Percentiles rank a stretch among this genome's conserved stretches.
phyloP scores from a whole-genome alignment of 1,140 invertebrate genomes.

The Nephila pilipes region DNA sequence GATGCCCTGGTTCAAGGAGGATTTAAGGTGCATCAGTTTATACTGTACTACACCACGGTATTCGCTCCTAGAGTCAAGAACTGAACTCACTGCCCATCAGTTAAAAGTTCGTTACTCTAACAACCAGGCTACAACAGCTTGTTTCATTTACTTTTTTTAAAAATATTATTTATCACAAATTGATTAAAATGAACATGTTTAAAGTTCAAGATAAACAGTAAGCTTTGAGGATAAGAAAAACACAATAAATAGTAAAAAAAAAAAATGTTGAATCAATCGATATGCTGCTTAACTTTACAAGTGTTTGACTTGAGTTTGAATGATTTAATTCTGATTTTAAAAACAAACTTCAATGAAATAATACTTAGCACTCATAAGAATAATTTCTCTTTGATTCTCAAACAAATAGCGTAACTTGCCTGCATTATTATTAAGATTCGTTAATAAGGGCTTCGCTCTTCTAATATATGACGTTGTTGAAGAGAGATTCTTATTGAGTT shows the following conservation, averaged over 20 bases:
- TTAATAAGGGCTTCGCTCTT: neutral
- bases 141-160: too few relatives aligned
- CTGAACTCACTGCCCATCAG: too few relatives aligned
- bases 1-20: too few relatives aligned
- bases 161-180: too few relatives aligned
- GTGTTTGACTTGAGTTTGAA: neutral
- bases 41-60: too few relatives aligned
- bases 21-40: too few relatives aligned
- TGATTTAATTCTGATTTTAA: neutral
- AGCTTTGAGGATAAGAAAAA: too few relatives aligned
- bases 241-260: too few relatives aligned
- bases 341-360: neutral
- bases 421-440: constrained; percentile 6
- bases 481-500: constrained; percentile 30
- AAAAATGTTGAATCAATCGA: too few relatives aligned
- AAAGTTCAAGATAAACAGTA: neutral
- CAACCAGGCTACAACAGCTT: too few relatives aligned
- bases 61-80: too few relatives aligned
- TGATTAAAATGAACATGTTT: neutral
- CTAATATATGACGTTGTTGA: neutral
- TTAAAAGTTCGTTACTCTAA: too few relatives aligned
- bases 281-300: neutral
- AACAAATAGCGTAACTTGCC: constrained; percentile 10
- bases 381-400: neutral
- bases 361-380: constrained; percentile 2